Base-by-base conservation (phyloP, 2,113 vertebrate species). In the Callorhinus ursinus region DNA sequence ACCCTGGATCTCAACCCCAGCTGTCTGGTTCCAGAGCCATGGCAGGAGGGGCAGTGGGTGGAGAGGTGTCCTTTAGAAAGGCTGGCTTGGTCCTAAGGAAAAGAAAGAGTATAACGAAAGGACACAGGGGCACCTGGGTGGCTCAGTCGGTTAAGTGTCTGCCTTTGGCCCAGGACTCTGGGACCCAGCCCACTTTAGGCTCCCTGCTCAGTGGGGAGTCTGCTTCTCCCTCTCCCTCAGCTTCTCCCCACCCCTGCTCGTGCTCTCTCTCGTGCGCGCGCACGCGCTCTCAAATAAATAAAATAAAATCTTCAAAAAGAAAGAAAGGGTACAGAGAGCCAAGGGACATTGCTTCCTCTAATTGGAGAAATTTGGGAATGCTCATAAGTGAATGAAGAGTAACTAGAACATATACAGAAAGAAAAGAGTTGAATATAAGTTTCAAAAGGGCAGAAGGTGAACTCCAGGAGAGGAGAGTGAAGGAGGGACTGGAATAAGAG, bases 41-140 rank as follows among this genome's bases (percentile, higher is more conserved):
- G 7, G 2, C 2, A 21, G 26, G 55, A 76, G 10, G 67, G 19
- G 1, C 2, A 26, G 1, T 24, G 5, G 5, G 18, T 59, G 21
- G n/a, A n/a, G 24, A n/a, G 22, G 14, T 6, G 1, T 55, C 19
- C 39, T 88, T 79, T 31, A 83, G 42, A 46, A 72, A 83, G 49
- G 0, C 19, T 59, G 9, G 15, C 4, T 4, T 12, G 14, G 14
- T 57, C 69, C 33, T 80, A 24, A 76, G 13, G 18, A 28, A 71
- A 46, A 72, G 76, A 74, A 79, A 55, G 21, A 65, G 3, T 24
- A 9, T 36, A 49, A n/a, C 8, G 15, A 15, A 82, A 55, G 9
- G 74, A 65, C 7, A 19, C 12, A 22, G 9, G 6, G 22, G 11
- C n/a, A 18, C 33, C 67, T 69, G 67, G 67, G 67, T n/a, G 67